Base-by-base conservation (phyloP, 2,888 invertebrate species). In the Philereme vetulata region DNA sequence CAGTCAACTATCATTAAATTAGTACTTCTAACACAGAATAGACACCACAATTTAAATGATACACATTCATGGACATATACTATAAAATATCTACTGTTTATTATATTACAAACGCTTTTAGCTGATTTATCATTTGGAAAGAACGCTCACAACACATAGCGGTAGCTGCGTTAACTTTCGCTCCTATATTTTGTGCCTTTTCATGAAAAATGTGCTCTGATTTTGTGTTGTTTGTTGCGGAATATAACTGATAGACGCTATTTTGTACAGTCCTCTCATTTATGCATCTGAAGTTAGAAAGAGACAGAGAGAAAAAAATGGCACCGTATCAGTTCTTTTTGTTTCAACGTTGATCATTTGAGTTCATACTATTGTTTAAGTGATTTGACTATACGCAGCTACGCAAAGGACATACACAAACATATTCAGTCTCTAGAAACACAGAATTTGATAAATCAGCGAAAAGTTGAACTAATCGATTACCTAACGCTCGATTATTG, bases 41-140 rank as follows among this genome's bases (percentile, higher is more conserved):
- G 91, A 92, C 91, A 92, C 91, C 91, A 91, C 92, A 87, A 88
- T 89, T 87, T 87, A 90, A 90, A 88, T 87, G 83, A 92, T 84
- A 89, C 84, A 90, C 88, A 90, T 89, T 85, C 78, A 92, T 90
- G 91, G 92, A 92, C 92, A 92, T 85, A 86, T 78, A 90, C 85
- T 89, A 87, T 85, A 77, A 77, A 76, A 79, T 74, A 74, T 79
- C 90, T 90, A 87, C 84, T 75, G 76, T 84, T 77, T 77, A 65
- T 67, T 65, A 76, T 84, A 84, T 86, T 86, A 88, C 83, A 83
- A 77, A 76, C 67, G 62, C 84, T 84, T 84, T 86, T 82, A 81
- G 85, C 89, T 84, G 89, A 86, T 84, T 85, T 84, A 85, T 77
- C 72, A 75, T 67, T 62, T 65, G 67, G 69, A 77, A 76, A 65